These are phyloP conservation scores for Camelus dromedarius DNA, from an alignment of 2,113 vertebrate species.

Conservation along the genomic window DNA sequence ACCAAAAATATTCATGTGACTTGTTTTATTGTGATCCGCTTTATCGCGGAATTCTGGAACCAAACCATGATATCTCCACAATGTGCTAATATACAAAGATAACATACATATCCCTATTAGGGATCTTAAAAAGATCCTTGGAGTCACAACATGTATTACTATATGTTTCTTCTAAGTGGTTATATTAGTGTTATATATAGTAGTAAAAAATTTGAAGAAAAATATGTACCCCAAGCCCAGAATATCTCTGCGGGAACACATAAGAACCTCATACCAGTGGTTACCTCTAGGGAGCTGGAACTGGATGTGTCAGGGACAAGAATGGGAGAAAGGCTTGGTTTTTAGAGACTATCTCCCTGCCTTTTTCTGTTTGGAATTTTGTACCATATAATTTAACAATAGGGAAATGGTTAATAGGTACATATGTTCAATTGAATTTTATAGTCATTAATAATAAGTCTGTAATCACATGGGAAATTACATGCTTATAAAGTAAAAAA, in stretches of 20 bases:
- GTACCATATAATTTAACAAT: neutral
- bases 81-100: neutral
- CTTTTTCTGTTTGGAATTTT: neutral
- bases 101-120: neutral
- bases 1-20: neutral
- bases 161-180: neutral
- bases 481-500: neutral
- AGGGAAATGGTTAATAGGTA: neutral
- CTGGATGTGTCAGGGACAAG: neutral
- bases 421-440: neutral
- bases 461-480: neutral
- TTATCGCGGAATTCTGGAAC: neutral
- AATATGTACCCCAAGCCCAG: neutral
- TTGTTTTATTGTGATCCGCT: neutral
- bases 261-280: neutral
- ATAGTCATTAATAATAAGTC: neutral
- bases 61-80: neutral
- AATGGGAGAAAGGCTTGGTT: neutral
- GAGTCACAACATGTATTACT: neutral
- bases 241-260: neutral
- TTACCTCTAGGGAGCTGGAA: neutral
- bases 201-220: constrained; percentile 27
- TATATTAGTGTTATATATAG: neutral
- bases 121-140: neutral
- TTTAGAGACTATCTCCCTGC: neutral